phyloP scores from a whole-genome alignment of 1,140 invertebrate genomes.

The Caenorhabditis tropicalis region DNA sequence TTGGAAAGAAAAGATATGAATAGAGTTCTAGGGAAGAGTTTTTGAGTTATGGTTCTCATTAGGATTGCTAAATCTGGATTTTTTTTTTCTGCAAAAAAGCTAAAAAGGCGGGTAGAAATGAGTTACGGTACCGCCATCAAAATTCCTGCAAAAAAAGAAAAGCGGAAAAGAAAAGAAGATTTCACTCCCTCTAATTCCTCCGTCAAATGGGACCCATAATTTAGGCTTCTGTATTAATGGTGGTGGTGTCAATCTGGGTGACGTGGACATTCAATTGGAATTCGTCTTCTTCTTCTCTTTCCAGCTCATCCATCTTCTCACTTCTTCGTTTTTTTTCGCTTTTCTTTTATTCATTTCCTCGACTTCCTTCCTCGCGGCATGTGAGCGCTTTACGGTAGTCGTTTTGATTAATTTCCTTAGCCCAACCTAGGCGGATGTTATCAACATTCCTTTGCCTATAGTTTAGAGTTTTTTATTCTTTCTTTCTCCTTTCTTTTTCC shows the following conservation, averaged over 20 bases:
- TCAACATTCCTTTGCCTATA: too few species aligned
- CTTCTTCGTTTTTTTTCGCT: background rate
- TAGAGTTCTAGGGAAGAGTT: background rate
- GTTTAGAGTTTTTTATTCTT: too few species aligned
- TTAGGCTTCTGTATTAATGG: background rate
- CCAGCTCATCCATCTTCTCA: background rate
- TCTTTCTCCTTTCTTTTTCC: background rate
- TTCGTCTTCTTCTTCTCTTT: background rate
- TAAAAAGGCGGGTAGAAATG: too few species aligned
- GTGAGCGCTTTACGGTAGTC: background rate
- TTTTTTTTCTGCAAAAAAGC: too few species aligned
- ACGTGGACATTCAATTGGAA: background rate
- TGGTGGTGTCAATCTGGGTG: slow-evolving; percentile 24
- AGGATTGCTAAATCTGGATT: too few species aligned
- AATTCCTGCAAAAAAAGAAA: too few species aligned
- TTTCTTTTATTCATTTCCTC: background rate
- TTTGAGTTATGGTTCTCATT: too few species aligned
- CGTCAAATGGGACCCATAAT: background rate
- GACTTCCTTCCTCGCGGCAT: background rate
- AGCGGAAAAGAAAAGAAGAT: too few species aligned
- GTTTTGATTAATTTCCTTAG: background rate
- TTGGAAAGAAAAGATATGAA: background rate
- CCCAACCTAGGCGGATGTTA: too few species aligned
- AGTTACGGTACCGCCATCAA: too few species aligned
- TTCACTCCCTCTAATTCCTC: background rate